Base-by-base conservation (phyloP, 2,888 invertebrate species). In the Cepaea hortensis region DNA sequence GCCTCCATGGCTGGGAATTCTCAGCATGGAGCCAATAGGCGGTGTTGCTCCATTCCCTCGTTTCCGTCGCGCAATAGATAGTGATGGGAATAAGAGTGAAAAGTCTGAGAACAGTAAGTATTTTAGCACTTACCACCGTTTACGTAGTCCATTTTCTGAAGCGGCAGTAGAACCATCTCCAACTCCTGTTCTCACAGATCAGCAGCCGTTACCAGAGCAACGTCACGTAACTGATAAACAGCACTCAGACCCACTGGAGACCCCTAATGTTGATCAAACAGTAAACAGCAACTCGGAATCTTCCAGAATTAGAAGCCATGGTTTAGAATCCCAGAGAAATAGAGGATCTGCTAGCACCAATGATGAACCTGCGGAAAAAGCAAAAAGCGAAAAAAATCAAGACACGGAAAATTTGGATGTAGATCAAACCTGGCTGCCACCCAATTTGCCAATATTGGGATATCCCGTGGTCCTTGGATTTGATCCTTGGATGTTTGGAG, bases 401-500 rank as follows among this genome's bases (percentile, higher is more conserved):
- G 55, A 75, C 5, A 11, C 62, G 3, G 50, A 20, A 11, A 65
- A 46, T 15, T 4, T 35, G 48, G 20, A 62, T 7, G 6, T 15
- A 65, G 13, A 65, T 48, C 62, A n/a, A n/a, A 7, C n/a, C 3
- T 84, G 35, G 75, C 7, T 75, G 20, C 5, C 76, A 23, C 11
- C 84, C 1, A 77, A 73, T 11, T 9, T 81, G 5, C 81, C 85
- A 1, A 11, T 85, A 5, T 15, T 85, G 11, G 85, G 85, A 6
- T 81, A 81, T 50, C 85, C 85, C 23, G 77, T 85, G 46, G 72
- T 85, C 11, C 23, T 85, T 9, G 85, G 85, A 3, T 62, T 85
- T n/a, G 85, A 85, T 65, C 85, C 85, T n/a, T 85, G 85, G 85
- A 50, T 81, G 62, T 65, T 81, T 35, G 81, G 81, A 3, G 85